Base-by-base conservation (phyloP, 1,140 invertebrate species). In the Pararge aegeria region DNA sequence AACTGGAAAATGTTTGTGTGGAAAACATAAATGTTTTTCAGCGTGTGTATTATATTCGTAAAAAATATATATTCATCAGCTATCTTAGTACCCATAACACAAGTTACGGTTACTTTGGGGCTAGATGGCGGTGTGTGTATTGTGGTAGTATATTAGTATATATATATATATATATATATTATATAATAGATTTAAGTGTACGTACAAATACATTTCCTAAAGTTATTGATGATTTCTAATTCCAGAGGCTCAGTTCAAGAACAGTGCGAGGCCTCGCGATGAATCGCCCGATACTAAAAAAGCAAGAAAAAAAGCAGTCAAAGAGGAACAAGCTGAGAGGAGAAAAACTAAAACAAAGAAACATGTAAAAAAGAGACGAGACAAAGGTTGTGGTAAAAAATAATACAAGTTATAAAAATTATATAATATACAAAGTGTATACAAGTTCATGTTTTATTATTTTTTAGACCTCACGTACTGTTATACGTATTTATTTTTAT, bases 281-380 rank as follows among this genome's bases (percentile, higher is more conserved):
- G 98, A 99, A 91, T 96, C 97, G 5, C 92, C 94, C 0, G 95
- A 96, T 59, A 95, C 94, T 64, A 97, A 95, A 90, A 97, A 95
- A 90, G 92, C 93, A 34, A 92, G 96, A 20, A 97, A 98, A 73
- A 96, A 97, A 70, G 94, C 93, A 6, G 90, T 97, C 0, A 98
- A 97, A 84, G 95, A 97, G 53, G 94, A 94, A 49, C 94, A 98
- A 79, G 95, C 97, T 13, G 97, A 98, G 70, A 98, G 97, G 80
- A 92, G 98, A 44, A 96, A 98, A 92, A 92, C 89, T 0, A 99
- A 99, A 92, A 92, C 97, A 1, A 98, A 98, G 66, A 99, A 99
- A 89, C 97, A 99, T 89, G 88, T 99, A 0, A 99, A 99, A 78
- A 99, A 99, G 77, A 92, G 95, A 71, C 95, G 95, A 85, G 94